Conservation (phyloP, 64 coral and sea anemone species). For the Montipora foliosa region DNA sequence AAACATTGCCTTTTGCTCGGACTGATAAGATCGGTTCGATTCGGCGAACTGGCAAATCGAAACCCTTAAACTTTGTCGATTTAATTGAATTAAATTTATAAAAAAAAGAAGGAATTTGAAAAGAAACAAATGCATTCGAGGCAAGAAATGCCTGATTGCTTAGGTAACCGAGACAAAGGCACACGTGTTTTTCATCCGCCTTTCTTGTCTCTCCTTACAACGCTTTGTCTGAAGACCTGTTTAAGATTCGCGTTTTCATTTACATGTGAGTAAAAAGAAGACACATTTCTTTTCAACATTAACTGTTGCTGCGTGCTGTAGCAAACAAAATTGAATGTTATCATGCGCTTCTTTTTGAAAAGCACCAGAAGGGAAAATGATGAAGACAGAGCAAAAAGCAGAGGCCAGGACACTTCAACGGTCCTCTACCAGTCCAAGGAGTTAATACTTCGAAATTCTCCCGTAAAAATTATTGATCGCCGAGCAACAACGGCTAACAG, state of each 20-base stretch:
- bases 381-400: neutral
- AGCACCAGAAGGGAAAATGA: neutral
- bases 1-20: too few relatives aligned
- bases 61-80: too few relatives aligned
- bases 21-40: too few relatives aligned
- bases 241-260: neutral
- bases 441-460: too few relatives aligned
- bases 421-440: too few relatives aligned
- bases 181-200: conserved; percentile 22
- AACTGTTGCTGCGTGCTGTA: neutral
- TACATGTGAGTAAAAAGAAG: neutral
- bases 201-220: neutral
- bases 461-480: too few relatives aligned
- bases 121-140: neutral
- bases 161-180: conserved; percentile 44
- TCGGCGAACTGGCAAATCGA: too few relatives aligned
- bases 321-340: neutral
- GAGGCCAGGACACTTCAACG: too few relatives aligned
- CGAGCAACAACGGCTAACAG: too few relatives aligned
- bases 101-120: too few relatives aligned
- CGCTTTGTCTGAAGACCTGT: conserved; percentile 22
- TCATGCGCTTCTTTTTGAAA: neutral
- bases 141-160: neutral
- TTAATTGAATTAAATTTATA: too few relatives aligned
- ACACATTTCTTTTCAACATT: neutral